Evolutionary conservation across 2,797 vertebrate species (phyloP), one percentile per base, ranked within the genome.

Genomic region (Crenuchus spilurus): DNA sequence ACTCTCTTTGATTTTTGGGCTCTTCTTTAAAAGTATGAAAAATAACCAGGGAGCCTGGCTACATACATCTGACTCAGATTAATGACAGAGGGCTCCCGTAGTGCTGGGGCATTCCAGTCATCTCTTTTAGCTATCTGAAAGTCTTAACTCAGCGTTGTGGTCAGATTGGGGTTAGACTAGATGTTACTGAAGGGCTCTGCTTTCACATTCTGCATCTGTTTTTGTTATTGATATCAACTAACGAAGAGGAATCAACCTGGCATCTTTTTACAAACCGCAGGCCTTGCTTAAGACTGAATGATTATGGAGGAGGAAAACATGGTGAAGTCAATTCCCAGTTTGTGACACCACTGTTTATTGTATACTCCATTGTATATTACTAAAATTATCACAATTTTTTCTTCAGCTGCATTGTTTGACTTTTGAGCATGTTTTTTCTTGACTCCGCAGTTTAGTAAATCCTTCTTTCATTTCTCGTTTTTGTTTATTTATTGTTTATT

Each of bases 11-110:
- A 22, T 58, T 80, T 52, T 24, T n/a, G 20, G 37, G 31, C 35
- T 55, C 30, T 9, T 62, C 63, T 49, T 66, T 71, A 33, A 58
- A 48, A 33, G 61, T 46, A 49, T 73, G 18, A 71, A 77, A 83
- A 80, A 70, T 70, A 68, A 83, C 28, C 77, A 48, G 80, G 73
- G 42, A 52, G 57, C 26, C 42, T 54, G 76, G 41, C 81, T 76
- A 20, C 62, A 8, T 66, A 83, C 85, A 86, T 90, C 85, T 90
- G 87, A 88, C 70, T 82, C 44, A 18, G 54, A 87, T 90, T 90
- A 87, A 82, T 83, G 76, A 57, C 64, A 41, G 35, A 73, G 75
- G 14, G 82, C 61, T 77, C 75, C 76, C 77, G 46, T 77, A 51
- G 69, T 37, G 24, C 26, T 33, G 31, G 75, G 69, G 66, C 67